Conservation (phyloP, 2,888 invertebrate species). For the Dyspetes luteomarginatus region DNA sequence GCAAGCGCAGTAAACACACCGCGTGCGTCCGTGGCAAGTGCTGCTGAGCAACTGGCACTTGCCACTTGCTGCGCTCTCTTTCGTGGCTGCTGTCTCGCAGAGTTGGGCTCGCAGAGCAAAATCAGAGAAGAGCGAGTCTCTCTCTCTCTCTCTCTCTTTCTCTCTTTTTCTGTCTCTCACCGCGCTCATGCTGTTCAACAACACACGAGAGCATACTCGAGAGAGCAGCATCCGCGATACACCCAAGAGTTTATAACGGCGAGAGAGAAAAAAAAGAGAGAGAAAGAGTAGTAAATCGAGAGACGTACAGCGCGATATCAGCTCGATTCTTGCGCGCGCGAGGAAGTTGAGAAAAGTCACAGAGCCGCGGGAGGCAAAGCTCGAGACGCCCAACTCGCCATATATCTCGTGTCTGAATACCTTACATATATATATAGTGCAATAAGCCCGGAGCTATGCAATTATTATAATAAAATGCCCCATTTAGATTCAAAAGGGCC, state of each 20-base stretch:
- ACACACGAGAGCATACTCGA: background rate
- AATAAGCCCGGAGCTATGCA: constrained; percentile 21
- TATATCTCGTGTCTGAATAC: constrained; percentile 27
- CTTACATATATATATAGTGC: background rate
- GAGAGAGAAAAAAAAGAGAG: background rate
- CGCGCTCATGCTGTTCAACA: background rate
- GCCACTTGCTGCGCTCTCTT: constrained; percentile 71
- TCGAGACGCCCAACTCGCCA: background rate
- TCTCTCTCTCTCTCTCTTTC: no score
- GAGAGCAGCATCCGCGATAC: background rate
- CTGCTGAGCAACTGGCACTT: constrained; percentile 80
- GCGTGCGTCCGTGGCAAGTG: constrained; percentile 80
- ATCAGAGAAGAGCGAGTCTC: no score
- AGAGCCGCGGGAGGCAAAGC: background rate
- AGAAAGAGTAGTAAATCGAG: constrained; percentile 2
- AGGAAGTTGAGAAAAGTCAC: background rate
- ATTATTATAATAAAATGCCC: background rate
- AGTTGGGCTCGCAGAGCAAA: no score
- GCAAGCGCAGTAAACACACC: no score
- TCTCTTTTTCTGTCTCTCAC: no score
- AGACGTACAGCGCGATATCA: constrained; percentile 12
- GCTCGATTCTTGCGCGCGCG: background rate
- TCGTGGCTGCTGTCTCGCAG: constrained; percentile 32
- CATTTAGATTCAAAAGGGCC: background rate
- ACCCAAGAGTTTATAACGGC: background rate